Evolutionary conservation across 2,797 vertebrate genomes (phyloP), one percentile per base, ranked within the genome.

Genomic region (Notoglanidium macrostoma): DNA sequence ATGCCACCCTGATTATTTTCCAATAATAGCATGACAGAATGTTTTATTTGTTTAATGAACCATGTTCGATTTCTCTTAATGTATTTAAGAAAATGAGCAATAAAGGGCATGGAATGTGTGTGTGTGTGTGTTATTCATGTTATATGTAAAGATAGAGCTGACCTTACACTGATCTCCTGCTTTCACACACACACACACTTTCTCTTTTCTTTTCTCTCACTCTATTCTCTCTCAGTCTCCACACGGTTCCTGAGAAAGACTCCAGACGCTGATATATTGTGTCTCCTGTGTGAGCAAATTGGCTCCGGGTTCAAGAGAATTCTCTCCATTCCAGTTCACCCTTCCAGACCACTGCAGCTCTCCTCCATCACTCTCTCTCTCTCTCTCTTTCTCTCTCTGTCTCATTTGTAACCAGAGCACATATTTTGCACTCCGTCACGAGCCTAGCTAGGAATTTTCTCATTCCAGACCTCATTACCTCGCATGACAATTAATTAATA

Each of bases 391-490:
- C 26, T 74, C 63, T n/a, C 26, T 29, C n/a, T 15, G n/a, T 67
- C 49, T 21, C 57, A 67, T 67, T 67, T 82, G 65, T 74, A 59
- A 82, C n/a, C 78, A 11, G 67, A 85, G 80, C 87, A 90, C 87
- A 90, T 89, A 91, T 87, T 92, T 90, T 89, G 90, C 86, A 74
- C 68, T 87, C 90, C 85, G 88, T 88, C 86, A 79, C 68, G 14
- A 77, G 73, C 54, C n/a, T 79, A 67, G 78, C 61, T 63, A 84
- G 88, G 88, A 88, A 65, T 88, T 91, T 89, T 79, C 89, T 92
- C 89, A 89, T 92, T 92, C 89, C 91, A 92, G 88, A 91, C 85
- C 90, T 92, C 92, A 92, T 92, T 92, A 92, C 89, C 90, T 89
- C 73, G 76, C 86, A 87, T 89, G 89, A 91, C 91, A 92, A 91